Base-by-base conservation (phyloP, 1,140 invertebrate genomes). In the Physella acuta region DNA sequence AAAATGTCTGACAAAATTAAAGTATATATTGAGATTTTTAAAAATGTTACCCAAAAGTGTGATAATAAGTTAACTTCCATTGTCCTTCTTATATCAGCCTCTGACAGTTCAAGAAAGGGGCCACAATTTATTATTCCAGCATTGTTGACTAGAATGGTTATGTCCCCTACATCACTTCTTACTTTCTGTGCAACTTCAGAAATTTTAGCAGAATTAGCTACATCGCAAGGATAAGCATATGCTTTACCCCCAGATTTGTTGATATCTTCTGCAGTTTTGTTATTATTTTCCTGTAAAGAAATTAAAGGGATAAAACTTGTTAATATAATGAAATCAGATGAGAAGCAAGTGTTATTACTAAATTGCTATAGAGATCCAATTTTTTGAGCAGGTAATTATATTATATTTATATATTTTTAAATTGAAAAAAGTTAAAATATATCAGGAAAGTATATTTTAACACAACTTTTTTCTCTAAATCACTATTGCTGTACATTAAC, bases 71-170 rank as follows among this genome's bases (percentile, higher is more conserved):
- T 91, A 16, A 92, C 88, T 69, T 88, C 86, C 76, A 92, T 89
- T 1, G 88, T 90, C 71, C 84, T 86, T 53, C 87, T 76, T 44
- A 92, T 90, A 44, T 85, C 78, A 20, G 85, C 77, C 84, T 98
- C 95, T 0, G 92, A 90, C 37, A 92, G 90, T 56, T 97, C 90
- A 73, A 97, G 85, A 28, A 98, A 85, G 37, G 89, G 88, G 68
- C 90, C 89, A 0, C 94, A 94, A 51, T 90, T 91, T 0, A 95
- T 90, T 53, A 97, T 91, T 20, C 94, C 95, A 24, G 95, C 95
- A 84, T 98, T 98, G 84, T 97, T 98, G 28, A 99, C 88, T 14
- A 98, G 82, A 61, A 98, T 89, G 3, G 90, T 91, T 1, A 96
- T 92, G 84, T 90, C 89, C 75, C 95, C 95, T 31, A 97, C 88